phyloP scores from a whole-genome alignment of 2,888 invertebrate genomes.

The Mystacides longicornis region DNA sequence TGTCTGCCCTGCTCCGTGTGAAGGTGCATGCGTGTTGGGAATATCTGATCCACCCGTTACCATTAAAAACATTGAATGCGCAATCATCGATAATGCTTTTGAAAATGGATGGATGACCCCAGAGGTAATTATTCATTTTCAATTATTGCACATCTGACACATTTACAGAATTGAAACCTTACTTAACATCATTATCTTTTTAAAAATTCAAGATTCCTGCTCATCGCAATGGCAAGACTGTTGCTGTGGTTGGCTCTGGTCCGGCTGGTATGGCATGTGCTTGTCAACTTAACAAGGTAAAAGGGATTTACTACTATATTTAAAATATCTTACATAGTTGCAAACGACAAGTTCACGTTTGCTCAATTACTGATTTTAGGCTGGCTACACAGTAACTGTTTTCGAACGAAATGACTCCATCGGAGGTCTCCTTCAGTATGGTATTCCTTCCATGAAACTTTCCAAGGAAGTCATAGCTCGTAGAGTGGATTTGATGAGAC shows the following conservation, averaged over 20 bases:
- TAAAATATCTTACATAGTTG: not conserved
- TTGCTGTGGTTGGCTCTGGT: conserved; percentile 91
- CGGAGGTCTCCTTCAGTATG: conserved; percentile 93
- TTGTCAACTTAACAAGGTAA: conserved; percentile 85
- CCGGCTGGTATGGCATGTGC: conserved; percentile 94
- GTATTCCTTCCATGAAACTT: conserved; percentile 98
- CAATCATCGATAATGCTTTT: conserved; percentile 97
- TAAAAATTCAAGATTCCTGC: conserved; percentile 52
- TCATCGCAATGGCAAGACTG: conserved; percentile 67
- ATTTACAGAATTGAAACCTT: not conserved
- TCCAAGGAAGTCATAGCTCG: conserved; percentile 90
- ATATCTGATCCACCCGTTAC: conserved; percentile 96
- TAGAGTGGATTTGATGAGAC: conserved; percentile 75
- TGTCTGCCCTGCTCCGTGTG: conserved; percentile 95
- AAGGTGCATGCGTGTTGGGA: conserved; percentile 93
- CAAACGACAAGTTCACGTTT: not conserved
- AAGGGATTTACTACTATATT: not conserved
- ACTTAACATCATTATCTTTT: not conserved
- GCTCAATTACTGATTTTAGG: conserved; percentile 39
- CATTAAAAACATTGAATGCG: conserved; percentile 98
- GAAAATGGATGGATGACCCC: conserved; percentile 92
- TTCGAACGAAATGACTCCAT: conserved; percentile 94
- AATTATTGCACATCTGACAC: not conserved
- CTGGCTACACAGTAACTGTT: conserved; percentile 92
- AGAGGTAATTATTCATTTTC: conserved; percentile 39